Conservation (phyloP, 2,113 vertebrate genomes). For the Cololabis saira region DNA sequence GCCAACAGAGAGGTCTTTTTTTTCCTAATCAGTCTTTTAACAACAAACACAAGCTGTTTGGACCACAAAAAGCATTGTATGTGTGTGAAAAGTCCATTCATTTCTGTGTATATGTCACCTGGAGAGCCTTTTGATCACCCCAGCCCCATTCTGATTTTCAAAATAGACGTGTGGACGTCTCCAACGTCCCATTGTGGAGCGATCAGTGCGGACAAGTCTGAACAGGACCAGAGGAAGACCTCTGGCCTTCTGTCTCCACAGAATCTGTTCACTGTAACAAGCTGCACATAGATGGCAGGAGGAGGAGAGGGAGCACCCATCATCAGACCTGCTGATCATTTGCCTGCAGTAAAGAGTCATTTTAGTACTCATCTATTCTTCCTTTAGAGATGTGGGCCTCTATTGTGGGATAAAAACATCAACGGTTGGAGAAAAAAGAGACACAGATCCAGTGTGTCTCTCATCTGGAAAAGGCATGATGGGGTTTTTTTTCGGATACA, state of each 20-base stretch:
- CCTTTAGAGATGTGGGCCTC: slow-evolving; percentile 42
- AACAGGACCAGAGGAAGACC: slow-evolving; percentile 70
- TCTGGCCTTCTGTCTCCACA: slow-evolving; percentile 55
- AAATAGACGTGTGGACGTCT: slow-evolving; percentile 37
- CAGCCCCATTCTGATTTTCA: slow-evolving; percentile 20
- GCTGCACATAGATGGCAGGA: slow-evolving; percentile 48
- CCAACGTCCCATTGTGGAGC: slow-evolving; percentile 54
- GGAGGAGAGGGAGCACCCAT: slow-evolving; percentile 64
- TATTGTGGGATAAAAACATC: slow-evolving; percentile 59
- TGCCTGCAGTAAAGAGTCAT: slow-evolving; percentile 50
- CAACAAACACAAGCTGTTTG: slow-evolving; percentile 76
- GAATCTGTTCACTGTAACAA: slow-evolving; percentile 56
- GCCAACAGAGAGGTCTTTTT: slow-evolving; percentile 52
- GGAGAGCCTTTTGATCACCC: slow-evolving; percentile 28
- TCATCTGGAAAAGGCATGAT: not conserved
- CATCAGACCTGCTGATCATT: slow-evolving; percentile 65
- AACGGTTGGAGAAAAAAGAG: slow-evolving; percentile 43
- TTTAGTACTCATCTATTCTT: slow-evolving; percentile 36
- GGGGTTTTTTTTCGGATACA: not conserved
- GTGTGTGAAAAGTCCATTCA: slow-evolving; percentile 31
- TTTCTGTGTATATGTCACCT: slow-evolving; percentile 43
- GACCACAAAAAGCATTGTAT: slow-evolving; percentile 48
- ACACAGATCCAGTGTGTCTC: slow-evolving; percentile 1
- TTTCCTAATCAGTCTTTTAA: slow-evolving; percentile 60
- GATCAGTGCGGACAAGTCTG: slow-evolving; percentile 69